Evolutionary conservation across 1,140 invertebrate species (phyloP).

Genomic region (Apocrypta bakeri): DNA sequence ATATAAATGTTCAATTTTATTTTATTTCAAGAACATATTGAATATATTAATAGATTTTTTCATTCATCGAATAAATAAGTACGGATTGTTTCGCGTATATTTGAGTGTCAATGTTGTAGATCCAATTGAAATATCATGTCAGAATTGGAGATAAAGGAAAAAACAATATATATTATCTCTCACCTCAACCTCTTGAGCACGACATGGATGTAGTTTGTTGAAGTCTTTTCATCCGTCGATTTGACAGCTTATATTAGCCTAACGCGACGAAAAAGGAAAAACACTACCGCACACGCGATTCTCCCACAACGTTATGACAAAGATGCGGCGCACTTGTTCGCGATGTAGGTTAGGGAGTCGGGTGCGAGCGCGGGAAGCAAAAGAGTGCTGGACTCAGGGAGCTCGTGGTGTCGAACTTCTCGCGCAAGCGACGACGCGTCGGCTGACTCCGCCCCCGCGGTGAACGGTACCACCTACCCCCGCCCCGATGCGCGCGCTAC

Average conservation of each 20-base stretch:
- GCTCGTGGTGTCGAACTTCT: conserved; percentile 11
- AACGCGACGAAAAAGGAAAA: too few relatives aligned
- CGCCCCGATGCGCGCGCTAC: neutral
- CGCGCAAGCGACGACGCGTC: conserved; percentile 8
- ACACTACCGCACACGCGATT: neutral
- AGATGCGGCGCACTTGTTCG: neutral
- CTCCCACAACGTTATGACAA: neutral
- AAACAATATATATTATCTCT: neutral
- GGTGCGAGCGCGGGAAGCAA: conserved; percentile 29
- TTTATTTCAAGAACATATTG: too few relatives aligned
- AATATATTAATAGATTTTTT: too few relatives aligned
- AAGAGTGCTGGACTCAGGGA: neutral
- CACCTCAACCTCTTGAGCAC: neutral
- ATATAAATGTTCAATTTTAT: too few relatives aligned
- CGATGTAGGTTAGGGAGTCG: conserved; percentile 32
- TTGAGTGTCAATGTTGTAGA: too few relatives aligned
- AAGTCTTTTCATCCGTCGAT: too few relatives aligned
- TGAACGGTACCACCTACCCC: neutral
- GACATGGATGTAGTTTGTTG: too few relatives aligned
- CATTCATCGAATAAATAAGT: too few relatives aligned
- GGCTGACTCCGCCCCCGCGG: neutral
- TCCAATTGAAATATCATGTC: too few relatives aligned
- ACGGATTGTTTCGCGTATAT: too few relatives aligned
- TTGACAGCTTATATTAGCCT: too few relatives aligned
- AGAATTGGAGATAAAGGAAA: too few relatives aligned